Percentiles rank a stretch among this genome's conserved stretches.
phyloP scores from a whole-genome alignment of 2,888 invertebrate species.

The Allacma fusca region DNA sequence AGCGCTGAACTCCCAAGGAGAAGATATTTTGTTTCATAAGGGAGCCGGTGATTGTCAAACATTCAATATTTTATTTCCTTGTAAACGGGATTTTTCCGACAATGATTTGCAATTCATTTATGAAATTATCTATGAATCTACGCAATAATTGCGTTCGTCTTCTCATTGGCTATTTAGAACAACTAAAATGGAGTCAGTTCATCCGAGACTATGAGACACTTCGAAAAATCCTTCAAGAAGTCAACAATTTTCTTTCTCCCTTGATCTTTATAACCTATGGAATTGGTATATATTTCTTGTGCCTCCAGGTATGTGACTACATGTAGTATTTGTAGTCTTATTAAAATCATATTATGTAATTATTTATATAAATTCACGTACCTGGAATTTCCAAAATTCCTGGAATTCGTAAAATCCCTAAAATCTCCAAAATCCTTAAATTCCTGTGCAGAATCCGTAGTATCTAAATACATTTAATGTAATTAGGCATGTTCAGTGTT shows the following conservation, averaged over 20 bases:
- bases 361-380: background rate
- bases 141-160: too few species aligned
- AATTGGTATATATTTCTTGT: slow-evolving; percentile 39
- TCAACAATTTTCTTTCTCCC: slow-evolving; percentile 33
- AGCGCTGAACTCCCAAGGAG: slow-evolving; percentile 13
- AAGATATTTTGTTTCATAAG: background rate
- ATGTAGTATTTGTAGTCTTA: background rate
- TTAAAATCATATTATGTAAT: slow-evolving; percentile 2
- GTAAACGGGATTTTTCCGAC: too few species aligned
- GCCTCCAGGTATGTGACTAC: slow-evolving; percentile 29
- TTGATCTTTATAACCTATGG: slow-evolving; percentile 32
- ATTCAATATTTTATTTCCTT: background rate
- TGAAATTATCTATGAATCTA: background rate
- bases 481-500: too few species aligned
- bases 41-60: slow-evolving; percentile 21
- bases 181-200: slow-evolving; percentile 30
- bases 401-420: too few species aligned
- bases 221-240: slow-evolving; percentile 2
- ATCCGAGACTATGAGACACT: slow-evolving; percentile 30
- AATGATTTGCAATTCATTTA: background rate
- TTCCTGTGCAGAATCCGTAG: too few species aligned
- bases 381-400: too few species aligned
- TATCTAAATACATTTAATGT: too few species aligned
- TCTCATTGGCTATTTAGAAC: too few species aligned
- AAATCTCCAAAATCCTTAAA: too few species aligned